phyloP scores from a whole-genome alignment of 2,113 vertebrate species.

The Toxotes jaculatrix region DNA sequence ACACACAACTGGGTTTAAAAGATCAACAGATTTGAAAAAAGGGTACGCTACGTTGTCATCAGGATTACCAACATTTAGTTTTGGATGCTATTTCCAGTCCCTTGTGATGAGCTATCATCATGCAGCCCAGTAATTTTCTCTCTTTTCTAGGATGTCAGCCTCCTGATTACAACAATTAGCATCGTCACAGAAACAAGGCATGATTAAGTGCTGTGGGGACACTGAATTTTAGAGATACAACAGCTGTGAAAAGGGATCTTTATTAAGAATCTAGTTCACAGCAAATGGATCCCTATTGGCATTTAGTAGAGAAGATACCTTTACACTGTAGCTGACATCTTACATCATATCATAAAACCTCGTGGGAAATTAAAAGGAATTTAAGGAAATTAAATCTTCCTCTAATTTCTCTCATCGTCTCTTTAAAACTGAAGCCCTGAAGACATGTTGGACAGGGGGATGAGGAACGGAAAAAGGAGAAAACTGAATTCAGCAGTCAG shows the following conservation, averaged over 20 bases:
- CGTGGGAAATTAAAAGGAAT: slow-evolving; percentile 61
- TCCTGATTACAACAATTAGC: slow-evolving; percentile 64
- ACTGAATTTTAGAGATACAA: neutral
- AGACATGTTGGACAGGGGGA: neutral
- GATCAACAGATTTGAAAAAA: neutral
- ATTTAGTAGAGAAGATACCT: slow-evolving; percentile 52
- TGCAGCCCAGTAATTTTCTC: slow-evolving; percentile 38
- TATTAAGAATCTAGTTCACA: slow-evolving; percentile 43
- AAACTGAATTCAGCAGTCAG: slow-evolving; percentile 9
- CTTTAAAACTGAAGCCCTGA: slow-evolving; percentile 48
- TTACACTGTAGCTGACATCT: slow-evolving; percentile 41
- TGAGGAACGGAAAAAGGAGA: slow-evolving; percentile 9
- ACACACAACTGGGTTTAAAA: slow-evolving; percentile 9
- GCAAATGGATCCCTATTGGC: slow-evolving; percentile 26
- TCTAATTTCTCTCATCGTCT: slow-evolving; percentile 33
- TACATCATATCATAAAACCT: slow-evolving; percentile 26
- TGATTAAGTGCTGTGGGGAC: slow-evolving; percentile 22
- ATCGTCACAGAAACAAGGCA: slow-evolving; percentile 17
- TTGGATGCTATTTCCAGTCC: slow-evolving; percentile 16
- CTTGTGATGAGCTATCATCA: slow-evolving; percentile 44
- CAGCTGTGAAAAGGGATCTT: slow-evolving; percentile 40
- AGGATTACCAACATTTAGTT: slow-evolving; percentile 36
- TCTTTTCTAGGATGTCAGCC: slow-evolving; percentile 7
- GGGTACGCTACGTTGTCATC: slow-evolving; percentile 6
- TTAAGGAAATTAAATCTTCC: slow-evolving; percentile 31